These are phyloP conservation scores for Synanthedon vespiformis DNA, from an alignment of 2,888 invertebrate genomes.

Conservation along the genomic window DNA sequence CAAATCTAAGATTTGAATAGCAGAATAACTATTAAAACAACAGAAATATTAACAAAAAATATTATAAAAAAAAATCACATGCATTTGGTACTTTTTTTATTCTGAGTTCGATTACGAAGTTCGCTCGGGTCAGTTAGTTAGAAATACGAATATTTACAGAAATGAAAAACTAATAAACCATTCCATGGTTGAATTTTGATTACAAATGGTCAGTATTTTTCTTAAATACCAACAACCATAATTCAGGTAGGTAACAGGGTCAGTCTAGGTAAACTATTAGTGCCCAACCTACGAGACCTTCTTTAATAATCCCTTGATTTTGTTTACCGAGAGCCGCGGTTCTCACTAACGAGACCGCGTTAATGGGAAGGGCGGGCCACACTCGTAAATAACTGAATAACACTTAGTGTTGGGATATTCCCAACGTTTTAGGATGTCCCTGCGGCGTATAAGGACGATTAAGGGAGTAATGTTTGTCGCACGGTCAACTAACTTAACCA, in stretches of 20 bases:
- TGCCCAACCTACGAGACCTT: neutral
- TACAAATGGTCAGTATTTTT: no score
- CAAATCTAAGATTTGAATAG: no score
- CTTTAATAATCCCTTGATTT: slow-evolving; percentile 23
- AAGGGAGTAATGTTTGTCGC: slow-evolving; percentile 12
- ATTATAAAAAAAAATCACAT: no score
- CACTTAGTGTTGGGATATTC: slow-evolving; percentile 20
- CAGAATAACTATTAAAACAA: no score
- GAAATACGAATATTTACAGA: no score
- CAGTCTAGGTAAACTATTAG: no score
- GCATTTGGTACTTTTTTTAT: no score
- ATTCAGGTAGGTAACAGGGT: neutral
- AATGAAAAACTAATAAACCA: no score
- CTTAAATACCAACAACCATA: neutral
- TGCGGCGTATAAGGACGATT: slow-evolving; percentile 13
- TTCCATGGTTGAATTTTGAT: no score
- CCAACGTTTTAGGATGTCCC: slow-evolving; percentile 11
- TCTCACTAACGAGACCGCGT: slow-evolving; percentile 21
- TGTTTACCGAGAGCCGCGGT: slow-evolving; percentile 15
- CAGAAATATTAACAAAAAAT: no score
- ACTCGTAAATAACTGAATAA: slow-evolving; percentile 35
- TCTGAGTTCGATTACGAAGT: no score
- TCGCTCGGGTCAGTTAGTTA: no score
- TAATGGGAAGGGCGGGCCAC: slow-evolving; percentile 20
- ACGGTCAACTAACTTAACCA: slow-evolving; percentile 17